Conservation (phyloP, 1,140 invertebrate species). For the Drosophila albomicans region DNA sequence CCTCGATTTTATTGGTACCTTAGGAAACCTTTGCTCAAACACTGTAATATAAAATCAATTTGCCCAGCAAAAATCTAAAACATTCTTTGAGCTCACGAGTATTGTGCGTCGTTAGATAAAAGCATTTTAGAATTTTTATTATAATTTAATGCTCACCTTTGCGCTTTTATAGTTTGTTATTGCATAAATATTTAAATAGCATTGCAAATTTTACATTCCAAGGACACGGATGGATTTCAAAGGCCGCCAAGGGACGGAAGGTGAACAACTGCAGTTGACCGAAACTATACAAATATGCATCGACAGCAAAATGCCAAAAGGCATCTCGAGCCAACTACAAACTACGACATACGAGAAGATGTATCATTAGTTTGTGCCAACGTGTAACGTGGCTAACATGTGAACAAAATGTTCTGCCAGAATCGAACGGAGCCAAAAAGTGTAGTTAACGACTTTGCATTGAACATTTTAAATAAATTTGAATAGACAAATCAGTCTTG, state of each 20-base stretch:
- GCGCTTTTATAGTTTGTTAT: constrained; percentile 15
- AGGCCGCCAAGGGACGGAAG: not conserved
- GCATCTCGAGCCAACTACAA: constrained; percentile 7
- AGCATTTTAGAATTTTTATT: constrained; percentile 17
- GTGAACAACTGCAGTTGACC: constrained; percentile 10
- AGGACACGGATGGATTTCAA: constrained; percentile 9
- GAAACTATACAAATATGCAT: constrained; percentile 15
- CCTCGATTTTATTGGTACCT: not conserved
- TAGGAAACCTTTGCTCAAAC: not conserved
- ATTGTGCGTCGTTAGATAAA: not conserved
- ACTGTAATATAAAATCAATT: not conserved
- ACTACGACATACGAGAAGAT: constrained; percentile 1
- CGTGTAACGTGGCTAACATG: not conserved
- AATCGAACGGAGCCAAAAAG: not conserved
- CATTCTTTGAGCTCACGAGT: not conserved
- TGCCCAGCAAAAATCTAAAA: not conserved
- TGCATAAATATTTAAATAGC: constrained; percentile 37
- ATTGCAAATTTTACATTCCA: constrained; percentile 9
- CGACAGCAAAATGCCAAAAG: constrained; percentile 21
- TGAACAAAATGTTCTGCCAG: not conserved
- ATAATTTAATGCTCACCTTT: constrained; percentile 21
- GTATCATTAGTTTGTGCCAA: constrained; percentile 19
- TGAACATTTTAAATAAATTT: not conserved
- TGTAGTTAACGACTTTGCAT: not conserved
- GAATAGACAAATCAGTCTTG: not conserved